A percentile compares a stretch with the other conserved stretches of the same genome.
Conservation (phyloP, 2,888 invertebrate genomes). For the Noctua fimbriata region DNA sequence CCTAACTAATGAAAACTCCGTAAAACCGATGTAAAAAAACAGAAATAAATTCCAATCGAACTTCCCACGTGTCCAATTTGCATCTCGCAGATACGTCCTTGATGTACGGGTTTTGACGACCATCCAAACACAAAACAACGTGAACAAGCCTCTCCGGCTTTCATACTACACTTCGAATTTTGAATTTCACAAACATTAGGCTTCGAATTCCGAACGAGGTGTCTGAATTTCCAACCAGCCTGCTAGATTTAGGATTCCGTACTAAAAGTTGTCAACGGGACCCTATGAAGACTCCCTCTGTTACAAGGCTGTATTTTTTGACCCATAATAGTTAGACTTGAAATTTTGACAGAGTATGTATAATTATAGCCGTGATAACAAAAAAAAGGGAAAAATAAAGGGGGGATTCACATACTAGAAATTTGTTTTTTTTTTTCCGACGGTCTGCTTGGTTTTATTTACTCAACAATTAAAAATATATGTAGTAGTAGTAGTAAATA, state of each 20-base stretch:
- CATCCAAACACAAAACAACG: slow-evolving; percentile 55
- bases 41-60: slow-evolving; percentile 18
- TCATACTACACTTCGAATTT: slow-evolving; percentile 36
- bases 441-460: neutral
- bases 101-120: slow-evolving; percentile 35
- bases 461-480: neutral
- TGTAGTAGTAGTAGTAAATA: neutral
- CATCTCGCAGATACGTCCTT: slow-evolving; percentile 20
- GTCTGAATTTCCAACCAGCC: slow-evolving; percentile 54
- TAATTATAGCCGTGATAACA: neutral
- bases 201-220: slow-evolving; percentile 44
- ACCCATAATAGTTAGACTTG: neutral
- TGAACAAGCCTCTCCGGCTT: slow-evolving; percentile 19
- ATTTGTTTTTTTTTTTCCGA: neutral
- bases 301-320: neutral
- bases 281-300: neutral
- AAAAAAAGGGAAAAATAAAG: neutral
- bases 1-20: neutral
- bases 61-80: slow-evolving; percentile 32
- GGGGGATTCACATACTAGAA: neutral
- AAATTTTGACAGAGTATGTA: neutral
- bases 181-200: slow-evolving; percentile 56
- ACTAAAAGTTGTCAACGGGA: neutral
- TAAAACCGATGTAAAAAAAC: slow-evolving; percentile 6
- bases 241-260: neutral